Base-by-base conservation (phyloP, 2,888 invertebrate genomes). In the Carterocephalus palaemon region DNA sequence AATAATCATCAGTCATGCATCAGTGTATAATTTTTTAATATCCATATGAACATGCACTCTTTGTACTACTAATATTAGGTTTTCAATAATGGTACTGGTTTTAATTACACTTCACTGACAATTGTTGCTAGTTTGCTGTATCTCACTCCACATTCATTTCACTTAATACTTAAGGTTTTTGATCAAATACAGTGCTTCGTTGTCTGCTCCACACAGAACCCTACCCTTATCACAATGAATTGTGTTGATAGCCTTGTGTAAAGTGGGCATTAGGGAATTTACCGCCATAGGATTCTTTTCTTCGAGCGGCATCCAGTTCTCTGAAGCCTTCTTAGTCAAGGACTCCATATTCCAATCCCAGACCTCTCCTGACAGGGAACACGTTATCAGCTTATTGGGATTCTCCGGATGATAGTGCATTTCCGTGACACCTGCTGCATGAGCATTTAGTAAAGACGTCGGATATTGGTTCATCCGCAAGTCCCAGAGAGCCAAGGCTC, bases 401-500 rank as follows among this genome's bases (percentile, higher is more conserved):
- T 94, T 90, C 47, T 93, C 91, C 0, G 92, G 94, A 77, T 97
- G 96, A 65, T 97, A 97, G 45, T 92, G 90, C 57, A 97, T 91
- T 77, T 97, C 96, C n/a, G 91, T 92, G 9, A 97, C 93, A 53
- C 91, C 88, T 34, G 91, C 90, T 1, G 89, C 82, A 68, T 95
- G 94, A 32, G 95, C 96, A 45, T 91, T 93, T 1, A 97, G 82
- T 52, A 95, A 88, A 0, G 95, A 94, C 6, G 95, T 91, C 0
- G 97, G 96, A 67, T 91, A 94, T 2, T 91, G 91, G 46, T 94
- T 93, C 61, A 95, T 92, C 13, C 97, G 88, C 52, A 97, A 80
- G 76, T 97, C 97, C 96, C 97, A 97, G 1, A 96, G 91, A 0
- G 95, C 94, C 16, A 97, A 75, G 1, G 94, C 90, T 0, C 97